These are phyloP conservation scores for Erebia epiphron DNA, from an alignment of 2,888 invertebrate genomes.

Conservation along the genomic window DNA sequence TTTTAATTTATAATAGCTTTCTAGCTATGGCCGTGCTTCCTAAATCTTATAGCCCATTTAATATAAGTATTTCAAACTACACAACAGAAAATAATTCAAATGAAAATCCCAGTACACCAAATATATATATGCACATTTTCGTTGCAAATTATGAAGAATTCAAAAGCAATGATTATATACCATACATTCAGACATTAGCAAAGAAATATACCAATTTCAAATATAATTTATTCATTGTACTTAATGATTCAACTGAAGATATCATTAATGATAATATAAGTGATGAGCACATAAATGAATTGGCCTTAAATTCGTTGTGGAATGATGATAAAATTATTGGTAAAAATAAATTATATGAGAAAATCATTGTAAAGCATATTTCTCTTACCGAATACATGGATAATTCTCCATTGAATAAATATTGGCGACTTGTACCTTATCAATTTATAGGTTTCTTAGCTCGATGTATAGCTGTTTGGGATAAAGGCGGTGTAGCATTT, in stretches of 20 bases:
- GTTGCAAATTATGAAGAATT: conserved; percentile 51
- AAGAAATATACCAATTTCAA: conserved; percentile 57
- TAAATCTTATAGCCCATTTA: conserved; percentile 42
- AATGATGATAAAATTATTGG: conserved; percentile 43
- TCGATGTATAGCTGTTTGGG: conserved; percentile 68
- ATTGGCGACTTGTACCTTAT: conserved; percentile 60
- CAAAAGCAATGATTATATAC: conserved; percentile 56
- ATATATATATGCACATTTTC: conserved; percentile 67
- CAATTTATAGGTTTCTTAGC: conserved; percentile 63
- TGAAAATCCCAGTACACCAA: conserved; percentile 38
- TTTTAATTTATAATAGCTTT: conserved; percentile 66
- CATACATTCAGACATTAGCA: conserved; percentile 58
- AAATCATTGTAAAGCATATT: conserved; percentile 55
- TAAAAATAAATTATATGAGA: conserved; percentile 41
- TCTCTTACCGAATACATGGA: conserved; percentile 59
- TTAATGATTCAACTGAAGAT: conserved; percentile 57
- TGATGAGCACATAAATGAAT: conserved; percentile 61
- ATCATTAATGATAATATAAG: conserved; percentile 42
- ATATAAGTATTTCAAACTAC: conserved; percentile 36
- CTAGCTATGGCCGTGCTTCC: conserved; percentile 59
- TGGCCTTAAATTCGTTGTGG: conserved; percentile 64
- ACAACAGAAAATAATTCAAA: conserved; percentile 36
- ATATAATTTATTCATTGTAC: conserved; percentile 61
- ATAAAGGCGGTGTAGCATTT: conserved; percentile 71
- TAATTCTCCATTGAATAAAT: conserved; percentile 60